Percentiles rank a stretch among this genome's conserved stretches.
Conservation (phyloP, 1,140 invertebrate genomes). For the Philopotamus ludificatus region DNA sequence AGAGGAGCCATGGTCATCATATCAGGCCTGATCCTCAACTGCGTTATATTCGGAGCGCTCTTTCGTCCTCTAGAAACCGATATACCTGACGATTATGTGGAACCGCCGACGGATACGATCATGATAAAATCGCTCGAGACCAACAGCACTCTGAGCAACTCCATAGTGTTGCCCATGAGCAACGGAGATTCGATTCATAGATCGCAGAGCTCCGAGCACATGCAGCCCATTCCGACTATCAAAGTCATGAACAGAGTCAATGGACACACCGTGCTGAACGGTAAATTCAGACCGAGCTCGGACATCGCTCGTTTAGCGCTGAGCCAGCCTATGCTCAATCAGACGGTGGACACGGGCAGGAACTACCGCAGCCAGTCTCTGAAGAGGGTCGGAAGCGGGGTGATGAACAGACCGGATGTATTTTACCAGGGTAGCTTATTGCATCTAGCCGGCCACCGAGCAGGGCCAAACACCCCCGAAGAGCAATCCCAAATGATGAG, state of each 20-base stretch:
- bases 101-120: constrained; percentile 47
- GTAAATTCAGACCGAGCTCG: constrained; percentile 45
- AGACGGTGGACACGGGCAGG: constrained; percentile 47
- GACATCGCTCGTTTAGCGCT: constrained; percentile 59
- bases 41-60: constrained; percentile 79
- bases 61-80: constrained; percentile 68
- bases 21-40: constrained; percentile 77
- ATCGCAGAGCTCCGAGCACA: constrained; percentile 58
- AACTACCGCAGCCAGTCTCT: constrained; percentile 46
- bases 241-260: constrained; percentile 42
- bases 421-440: constrained; percentile 81
- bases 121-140: constrained; percentile 15
- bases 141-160: neutral
- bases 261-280: constrained; percentile 42
- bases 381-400: constrained; percentile 60
- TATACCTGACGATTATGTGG: constrained; percentile 48
- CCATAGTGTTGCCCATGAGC: constrained; percentile 47
- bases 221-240: constrained; percentile 41
- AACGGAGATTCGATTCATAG: constrained; percentile 51
- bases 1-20: constrained; percentile 76
- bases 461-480: constrained; percentile 49
- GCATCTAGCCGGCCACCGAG: constrained; percentile 46
- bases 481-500: constrained; percentile 41
- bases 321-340: constrained; percentile 63
- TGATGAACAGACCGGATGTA: constrained; percentile 83